Evolutionary conservation across 2,113 vertebrate genomes (phyloP).

Genomic region (Nothoprocta perdicaria): DNA sequence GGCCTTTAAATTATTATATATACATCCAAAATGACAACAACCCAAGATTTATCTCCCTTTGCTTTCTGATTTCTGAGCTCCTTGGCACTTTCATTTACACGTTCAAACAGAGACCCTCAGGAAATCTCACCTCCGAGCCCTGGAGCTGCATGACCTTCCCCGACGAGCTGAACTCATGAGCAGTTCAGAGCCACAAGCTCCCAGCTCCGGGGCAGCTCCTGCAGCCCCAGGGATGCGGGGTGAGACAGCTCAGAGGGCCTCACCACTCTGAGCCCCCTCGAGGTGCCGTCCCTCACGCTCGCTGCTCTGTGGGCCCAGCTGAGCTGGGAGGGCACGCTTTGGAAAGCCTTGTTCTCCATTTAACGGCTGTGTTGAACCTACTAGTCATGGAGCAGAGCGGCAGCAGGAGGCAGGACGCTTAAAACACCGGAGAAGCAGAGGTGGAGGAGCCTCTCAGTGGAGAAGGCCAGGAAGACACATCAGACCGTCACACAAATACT

Average conservation of each 20-base stretch:
- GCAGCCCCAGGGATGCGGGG: rapidly evolving
- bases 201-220: rapidly evolving
- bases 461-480: neutral
- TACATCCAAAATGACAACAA: neutral
- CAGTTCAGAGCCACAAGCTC: rapidly evolving
- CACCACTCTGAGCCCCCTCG: rapidly evolving
- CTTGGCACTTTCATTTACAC: neutral
- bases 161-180: neutral
- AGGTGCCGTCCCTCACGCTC: neutral
- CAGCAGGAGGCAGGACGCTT: neutral
- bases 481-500: neutral
- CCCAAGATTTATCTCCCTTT: neutral
- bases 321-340: neutral
- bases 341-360: neutral
- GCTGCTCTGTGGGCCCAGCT: neutral
- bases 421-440: neutral
- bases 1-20: neutral
- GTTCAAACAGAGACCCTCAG: neutral
- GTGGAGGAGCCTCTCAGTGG: neutral
- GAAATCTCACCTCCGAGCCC: neutral
- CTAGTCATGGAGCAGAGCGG: neutral
- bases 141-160: neutral
- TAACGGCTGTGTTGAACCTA: neutral
- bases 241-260: neutral
- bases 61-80: neutral